Conservation (phyloP, 2,888 invertebrate species). For the Dendrolimus pini region DNA sequence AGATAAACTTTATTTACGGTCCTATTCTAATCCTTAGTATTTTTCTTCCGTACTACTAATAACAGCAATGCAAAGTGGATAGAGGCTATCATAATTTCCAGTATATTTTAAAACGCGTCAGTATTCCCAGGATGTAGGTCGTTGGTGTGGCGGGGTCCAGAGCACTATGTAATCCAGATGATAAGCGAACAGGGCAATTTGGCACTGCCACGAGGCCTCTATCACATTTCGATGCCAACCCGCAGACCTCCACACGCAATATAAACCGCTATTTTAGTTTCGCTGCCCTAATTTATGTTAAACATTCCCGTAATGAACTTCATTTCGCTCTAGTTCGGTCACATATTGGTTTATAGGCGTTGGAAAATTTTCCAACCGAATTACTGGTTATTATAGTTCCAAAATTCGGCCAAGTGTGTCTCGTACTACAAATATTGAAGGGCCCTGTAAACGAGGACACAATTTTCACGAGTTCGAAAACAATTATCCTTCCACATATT, state of each 20-base stretch:
- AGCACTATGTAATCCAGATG: conserved; percentile 55
- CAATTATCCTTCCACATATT: too few species aligned
- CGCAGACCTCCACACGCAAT: conserved; percentile 37
- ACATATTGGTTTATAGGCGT: conserved; percentile 1
- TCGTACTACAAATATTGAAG: too few species aligned
- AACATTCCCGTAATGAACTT: conserved; percentile 15
- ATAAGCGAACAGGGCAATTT: conserved; percentile 69
- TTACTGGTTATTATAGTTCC: too few species aligned
- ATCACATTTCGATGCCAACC: conserved; percentile 61
- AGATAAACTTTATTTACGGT: too few species aligned
- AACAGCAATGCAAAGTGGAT: too few species aligned
- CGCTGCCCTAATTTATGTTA: conserved; percentile 54
- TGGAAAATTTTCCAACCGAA: not conserved
- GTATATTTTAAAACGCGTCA: not conserved
- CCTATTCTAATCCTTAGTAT: too few species aligned
- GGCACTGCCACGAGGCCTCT: conserved; percentile 50
- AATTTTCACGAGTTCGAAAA: too few species aligned
- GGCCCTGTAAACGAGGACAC: too few species aligned
- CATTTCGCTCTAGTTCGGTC: not conserved
- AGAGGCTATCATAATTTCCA: not conserved
- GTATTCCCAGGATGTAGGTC: not conserved
- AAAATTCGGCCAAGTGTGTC: too few species aligned
- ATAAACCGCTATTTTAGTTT: conserved; percentile 47
- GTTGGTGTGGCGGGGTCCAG: conserved; percentile 5
- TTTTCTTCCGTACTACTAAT: too few species aligned